Percentiles rank a stretch among this genome's conserved stretches.
phyloP scores from a whole-genome alignment of 2,113 vertebrate genomes.

The Alectura lathami region DNA sequence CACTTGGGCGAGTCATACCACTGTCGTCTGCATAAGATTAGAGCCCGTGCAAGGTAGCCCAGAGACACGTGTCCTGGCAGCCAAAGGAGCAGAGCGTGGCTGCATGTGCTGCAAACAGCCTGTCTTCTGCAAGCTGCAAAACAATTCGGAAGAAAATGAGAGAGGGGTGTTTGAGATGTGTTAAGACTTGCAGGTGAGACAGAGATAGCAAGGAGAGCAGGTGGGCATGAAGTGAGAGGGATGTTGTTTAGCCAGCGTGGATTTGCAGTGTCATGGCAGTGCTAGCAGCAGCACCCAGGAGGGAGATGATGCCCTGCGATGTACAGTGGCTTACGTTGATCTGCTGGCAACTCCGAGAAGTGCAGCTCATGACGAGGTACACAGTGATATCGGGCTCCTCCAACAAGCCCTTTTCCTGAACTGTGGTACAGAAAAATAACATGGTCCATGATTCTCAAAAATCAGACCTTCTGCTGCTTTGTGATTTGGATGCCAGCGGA shows the following conservation, averaged over 20 bases:
- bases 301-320: neutral
- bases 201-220: neutral
- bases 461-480: conserved; percentile 32
- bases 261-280: neutral
- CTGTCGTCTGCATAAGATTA: neutral
- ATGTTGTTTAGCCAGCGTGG: neutral
- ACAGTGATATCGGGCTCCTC: conserved; percentile 11
- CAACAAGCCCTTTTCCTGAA: neutral
- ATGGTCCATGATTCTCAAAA: conserved; percentile 4
- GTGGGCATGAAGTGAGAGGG: neutral
- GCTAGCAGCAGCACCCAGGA: neutral
- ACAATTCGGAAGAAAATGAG: neutral
- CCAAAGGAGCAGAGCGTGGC: neutral
- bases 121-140: neutral
- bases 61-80: neutral
- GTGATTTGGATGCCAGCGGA: neutral
- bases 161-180: neutral
- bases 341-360: conserved; percentile 17
- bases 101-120: neutral
- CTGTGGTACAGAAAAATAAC: neutral
- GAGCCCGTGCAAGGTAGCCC: neutral
- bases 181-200: neutral
- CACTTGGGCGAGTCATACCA: accelerated
- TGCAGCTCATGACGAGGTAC: neutral
- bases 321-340: neutral